Evolutionary conservation across 2,113 vertebrate genomes (phyloP).

Genomic region (Cichladusa arquata): DNA sequence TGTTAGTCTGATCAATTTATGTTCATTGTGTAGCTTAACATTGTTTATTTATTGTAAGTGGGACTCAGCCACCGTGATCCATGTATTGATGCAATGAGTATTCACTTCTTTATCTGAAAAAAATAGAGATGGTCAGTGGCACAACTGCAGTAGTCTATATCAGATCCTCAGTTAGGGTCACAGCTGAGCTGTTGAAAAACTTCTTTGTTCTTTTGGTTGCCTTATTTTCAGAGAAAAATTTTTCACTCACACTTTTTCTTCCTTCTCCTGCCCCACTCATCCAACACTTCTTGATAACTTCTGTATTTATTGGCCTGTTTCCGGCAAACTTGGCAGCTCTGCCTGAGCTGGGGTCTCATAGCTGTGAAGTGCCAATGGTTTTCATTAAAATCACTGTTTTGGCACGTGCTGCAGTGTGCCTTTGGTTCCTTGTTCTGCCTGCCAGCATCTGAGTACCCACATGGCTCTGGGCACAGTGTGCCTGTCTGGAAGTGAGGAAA

Average conservation of each 20-base stretch:
- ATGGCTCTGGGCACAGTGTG: rapidly evolving
- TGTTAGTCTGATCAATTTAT: not conserved
- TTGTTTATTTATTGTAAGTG: not conserved
- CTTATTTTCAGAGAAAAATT: not conserved
- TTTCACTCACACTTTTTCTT: not conserved
- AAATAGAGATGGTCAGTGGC: not conserved
- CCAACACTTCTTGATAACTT: not conserved
- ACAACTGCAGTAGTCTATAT: not conserved
- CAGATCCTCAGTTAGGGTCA: not conserved
- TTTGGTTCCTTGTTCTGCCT: not conserved
- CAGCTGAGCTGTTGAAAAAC: not conserved
- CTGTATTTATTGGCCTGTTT: not conserved
- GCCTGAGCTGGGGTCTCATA: not conserved
- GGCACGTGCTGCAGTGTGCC: not conserved
- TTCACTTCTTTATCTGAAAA: not conserved
- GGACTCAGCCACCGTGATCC: not conserved
- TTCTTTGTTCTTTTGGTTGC: not conserved
- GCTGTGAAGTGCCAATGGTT: not conserved
- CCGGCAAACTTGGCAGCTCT: not conserved
- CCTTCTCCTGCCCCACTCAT: not conserved
- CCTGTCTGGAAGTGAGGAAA: not conserved
- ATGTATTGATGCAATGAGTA: not conserved
- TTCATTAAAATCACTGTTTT: not conserved
- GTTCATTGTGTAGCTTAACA: not conserved
- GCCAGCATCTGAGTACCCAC: not conserved